A percentile compares a stretch with the other conserved stretches of the same genome.
Evolutionary conservation across 2,888 invertebrate species (phyloP).

Genomic region (Rhagonycha lutea): DNA sequence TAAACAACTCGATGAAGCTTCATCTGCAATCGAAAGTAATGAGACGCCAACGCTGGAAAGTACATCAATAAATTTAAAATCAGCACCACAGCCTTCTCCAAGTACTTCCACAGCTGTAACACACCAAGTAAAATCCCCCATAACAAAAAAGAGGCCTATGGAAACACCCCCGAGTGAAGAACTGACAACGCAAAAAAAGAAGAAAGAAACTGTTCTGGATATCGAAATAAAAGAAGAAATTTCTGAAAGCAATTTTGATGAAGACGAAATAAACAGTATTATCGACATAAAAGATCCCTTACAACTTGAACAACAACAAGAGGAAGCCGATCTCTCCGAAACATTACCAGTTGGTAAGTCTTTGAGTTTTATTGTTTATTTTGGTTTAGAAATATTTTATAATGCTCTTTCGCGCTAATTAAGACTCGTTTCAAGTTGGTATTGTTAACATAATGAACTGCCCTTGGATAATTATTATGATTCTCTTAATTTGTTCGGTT

Average conservation of each 20-base stretch:
- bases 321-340: slow-evolving; percentile 8
- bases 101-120: background rate
- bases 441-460: background rate
- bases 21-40: background rate
- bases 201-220: slow-evolving; percentile 1
- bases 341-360: slow-evolving; percentile 10
- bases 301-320: slow-evolving; percentile 5
- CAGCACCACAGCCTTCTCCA: background rate
- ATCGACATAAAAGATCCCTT: slow-evolving; percentile 11
- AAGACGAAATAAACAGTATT: background rate
- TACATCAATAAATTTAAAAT: background rate
- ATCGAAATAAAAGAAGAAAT: slow-evolving; percentile 17
- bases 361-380: background rate
- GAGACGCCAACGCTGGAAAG: background rate
- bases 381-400: background rate
- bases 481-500: background rate
- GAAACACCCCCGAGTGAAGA: background rate
- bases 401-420: background rate
- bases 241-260: background rate
- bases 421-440: background rate
- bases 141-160: background rate
- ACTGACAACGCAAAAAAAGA: slow-evolving; percentile 2
- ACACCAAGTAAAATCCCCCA: background rate
- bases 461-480: background rate
- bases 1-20: background rate